These are phyloP conservation scores for Orchesellides sinensis DNA, from an alignment of 2,888 invertebrate genomes.

Conservation along the genomic window DNA sequence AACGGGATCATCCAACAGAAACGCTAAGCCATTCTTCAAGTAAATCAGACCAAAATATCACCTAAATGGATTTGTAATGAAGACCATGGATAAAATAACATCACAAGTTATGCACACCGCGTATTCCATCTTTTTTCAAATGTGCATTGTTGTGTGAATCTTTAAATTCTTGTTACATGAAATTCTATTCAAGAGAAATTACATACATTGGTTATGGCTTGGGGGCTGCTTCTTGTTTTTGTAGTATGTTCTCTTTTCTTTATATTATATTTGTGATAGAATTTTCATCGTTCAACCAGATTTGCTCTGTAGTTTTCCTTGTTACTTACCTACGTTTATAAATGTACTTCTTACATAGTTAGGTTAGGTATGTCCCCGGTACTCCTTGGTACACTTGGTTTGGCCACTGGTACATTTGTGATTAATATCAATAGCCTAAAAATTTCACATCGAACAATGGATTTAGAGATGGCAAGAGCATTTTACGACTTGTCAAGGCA, in stretches of 20 bases:
- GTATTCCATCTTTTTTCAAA: neutral
- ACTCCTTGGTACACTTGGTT: neutral
- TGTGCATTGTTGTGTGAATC: neutral
- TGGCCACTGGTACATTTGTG: conserved; percentile 15
- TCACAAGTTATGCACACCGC: neutral
- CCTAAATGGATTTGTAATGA: conserved; percentile 54
- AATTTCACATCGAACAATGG: conserved; percentile 61
- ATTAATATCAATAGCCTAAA: conserved; percentile 57
- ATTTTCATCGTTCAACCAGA: no score
- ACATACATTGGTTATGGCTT: conserved; percentile 68
- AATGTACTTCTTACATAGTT: neutral
- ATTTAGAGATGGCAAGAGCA: conserved; percentile 46
- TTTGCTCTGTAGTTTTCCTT: conserved; percentile 20
- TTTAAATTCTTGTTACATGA: conserved; percentile 9
- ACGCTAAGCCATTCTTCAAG: conserved; percentile 19
- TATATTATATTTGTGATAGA: conserved; percentile 43
- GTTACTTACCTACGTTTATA: neutral
- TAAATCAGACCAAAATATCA: conserved; percentile 55
- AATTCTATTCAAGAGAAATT: neutral
- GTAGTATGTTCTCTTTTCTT: conserved; percentile 47
- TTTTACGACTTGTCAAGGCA: conserved; percentile 61
- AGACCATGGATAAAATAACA: neutral
- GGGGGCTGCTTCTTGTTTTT: conserved; percentile 65
- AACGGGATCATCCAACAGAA: conserved; percentile 59
- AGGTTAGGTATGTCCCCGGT: neutral